These are phyloP conservation scores for Pantherophis vulpinus DNA, from an alignment of 2,797 vertebrate genomes.

Conservation along the genomic window DNA sequence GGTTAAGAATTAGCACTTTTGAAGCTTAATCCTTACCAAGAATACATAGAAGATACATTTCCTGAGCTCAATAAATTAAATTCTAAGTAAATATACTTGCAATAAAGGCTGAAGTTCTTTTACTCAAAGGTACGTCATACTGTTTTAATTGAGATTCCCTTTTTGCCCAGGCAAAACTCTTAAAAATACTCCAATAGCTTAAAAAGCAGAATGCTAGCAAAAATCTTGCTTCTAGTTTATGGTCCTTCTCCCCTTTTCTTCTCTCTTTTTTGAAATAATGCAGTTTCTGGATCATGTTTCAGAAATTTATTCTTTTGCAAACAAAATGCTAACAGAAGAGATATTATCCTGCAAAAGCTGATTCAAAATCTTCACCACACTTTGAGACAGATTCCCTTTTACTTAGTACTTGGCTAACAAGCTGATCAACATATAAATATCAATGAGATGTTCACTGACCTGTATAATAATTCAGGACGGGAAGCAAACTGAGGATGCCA, in stretches of 20 bases:
- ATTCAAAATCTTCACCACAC: neutral
- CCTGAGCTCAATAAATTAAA: neutral
- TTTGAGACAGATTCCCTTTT: neutral
- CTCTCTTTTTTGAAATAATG: neutral
- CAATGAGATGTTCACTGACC: constrained; percentile 15
- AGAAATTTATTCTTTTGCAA: neutral
- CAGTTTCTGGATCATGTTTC: neutral
- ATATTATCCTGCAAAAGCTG: neutral
- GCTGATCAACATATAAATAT: neutral
- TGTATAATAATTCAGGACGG: neutral
- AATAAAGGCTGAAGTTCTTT: neutral
- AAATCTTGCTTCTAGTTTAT: neutral
- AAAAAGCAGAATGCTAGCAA: neutral
- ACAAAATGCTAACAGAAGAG: neutral
- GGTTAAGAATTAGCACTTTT: neutral
- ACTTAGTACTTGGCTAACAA: neutral
- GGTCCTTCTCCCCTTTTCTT: neutral
- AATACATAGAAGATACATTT: neutral
- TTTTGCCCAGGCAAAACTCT: neutral
- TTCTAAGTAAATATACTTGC: neutral
- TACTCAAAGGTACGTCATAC: neutral
- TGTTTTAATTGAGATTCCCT: neutral
- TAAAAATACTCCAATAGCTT: too few relatives aligned
- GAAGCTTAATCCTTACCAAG: neutral
- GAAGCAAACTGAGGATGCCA: neutral